Evolutionary conservation across 1,140 invertebrate genomes (phyloP).

Genomic region (Caenorhabditis tropicalis): DNA sequence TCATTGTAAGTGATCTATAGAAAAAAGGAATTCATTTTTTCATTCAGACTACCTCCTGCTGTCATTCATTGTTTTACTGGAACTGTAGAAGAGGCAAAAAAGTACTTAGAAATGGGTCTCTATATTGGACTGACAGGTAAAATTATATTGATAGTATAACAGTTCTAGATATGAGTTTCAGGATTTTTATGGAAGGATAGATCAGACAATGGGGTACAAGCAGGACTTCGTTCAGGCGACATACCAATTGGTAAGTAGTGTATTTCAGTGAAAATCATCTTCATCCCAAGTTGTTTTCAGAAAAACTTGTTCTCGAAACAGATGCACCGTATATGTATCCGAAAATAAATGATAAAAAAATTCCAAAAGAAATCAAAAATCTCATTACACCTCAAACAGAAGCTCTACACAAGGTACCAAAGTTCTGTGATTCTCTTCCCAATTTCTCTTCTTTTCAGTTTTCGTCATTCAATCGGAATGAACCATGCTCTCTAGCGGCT

Average conservation of each 20-base stretch:
- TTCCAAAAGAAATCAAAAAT: slow-evolving; percentile 85
- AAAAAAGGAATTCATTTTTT: background rate
- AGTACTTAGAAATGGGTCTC: slow-evolving; percentile 85
- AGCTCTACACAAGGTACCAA: slow-evolving; percentile 26
- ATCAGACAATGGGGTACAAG: slow-evolving; percentile 85
- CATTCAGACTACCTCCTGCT: slow-evolving; percentile 75
- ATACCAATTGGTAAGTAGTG: slow-evolving; percentile 77
- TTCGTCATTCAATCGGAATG: slow-evolving; percentile 93
- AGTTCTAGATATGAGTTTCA: too few relatives aligned
- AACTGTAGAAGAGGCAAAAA: slow-evolving; percentile 82
- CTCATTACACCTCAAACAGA: slow-evolving; percentile 80
- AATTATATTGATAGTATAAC: too few relatives aligned
- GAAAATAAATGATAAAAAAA: slow-evolving; percentile 88
- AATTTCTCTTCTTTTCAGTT: slow-evolving; percentile 71
- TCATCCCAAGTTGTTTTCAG: slow-evolving; percentile 66
- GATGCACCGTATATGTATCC: slow-evolving; percentile 96
- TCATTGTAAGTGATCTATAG: background rate
- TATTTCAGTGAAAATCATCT: too few relatives aligned
- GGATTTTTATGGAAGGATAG: slow-evolving; percentile 93
- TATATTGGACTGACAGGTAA: slow-evolving; percentile 86
- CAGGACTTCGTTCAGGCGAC: slow-evolving; percentile 81
- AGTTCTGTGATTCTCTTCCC: slow-evolving; percentile 46
- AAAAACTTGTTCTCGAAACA: slow-evolving; percentile 86
- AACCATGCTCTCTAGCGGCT: slow-evolving; percentile 89
- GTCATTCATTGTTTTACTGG: slow-evolving; percentile 93